phyloP scores from a whole-genome alignment of 1,140 invertebrate genomes.

The Teleogryllus occipitalis region DNA sequence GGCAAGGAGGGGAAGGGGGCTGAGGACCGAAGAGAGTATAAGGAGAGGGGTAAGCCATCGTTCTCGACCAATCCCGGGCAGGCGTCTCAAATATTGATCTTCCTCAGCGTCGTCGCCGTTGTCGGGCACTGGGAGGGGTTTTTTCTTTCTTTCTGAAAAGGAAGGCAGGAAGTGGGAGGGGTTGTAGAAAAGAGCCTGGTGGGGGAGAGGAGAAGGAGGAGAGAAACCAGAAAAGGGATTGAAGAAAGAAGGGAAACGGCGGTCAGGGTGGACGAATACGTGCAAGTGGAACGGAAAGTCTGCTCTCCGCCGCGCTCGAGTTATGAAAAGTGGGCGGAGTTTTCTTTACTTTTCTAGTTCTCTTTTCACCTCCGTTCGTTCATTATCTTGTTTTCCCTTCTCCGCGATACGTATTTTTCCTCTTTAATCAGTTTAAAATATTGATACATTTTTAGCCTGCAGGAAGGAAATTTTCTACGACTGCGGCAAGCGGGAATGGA shows the following conservation, averaged over 20 bases:
- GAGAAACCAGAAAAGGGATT: background rate
- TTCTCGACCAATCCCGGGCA: slow-evolving; percentile 2
- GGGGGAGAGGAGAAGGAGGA: background rate
- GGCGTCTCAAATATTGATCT: slow-evolving; percentile 4
- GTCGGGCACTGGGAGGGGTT: slow-evolving; percentile 2
- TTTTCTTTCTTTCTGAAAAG: slow-evolving; percentile 5
- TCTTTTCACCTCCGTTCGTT: background rate
- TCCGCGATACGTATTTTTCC: no score
- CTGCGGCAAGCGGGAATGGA: no score
- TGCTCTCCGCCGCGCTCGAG: background rate
- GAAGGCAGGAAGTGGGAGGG: slow-evolving; percentile 2
- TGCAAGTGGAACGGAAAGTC: background rate
- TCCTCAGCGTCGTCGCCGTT: slow-evolving; percentile 2
- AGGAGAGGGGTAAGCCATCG: slow-evolving; percentile 2
- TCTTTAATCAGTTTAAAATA: no score
- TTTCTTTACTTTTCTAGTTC: background rate
- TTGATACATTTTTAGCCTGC: no score
- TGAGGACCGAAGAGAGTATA: background rate
- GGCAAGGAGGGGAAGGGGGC: background rate
- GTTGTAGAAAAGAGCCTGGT: background rate
- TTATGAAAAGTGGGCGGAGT: background rate
- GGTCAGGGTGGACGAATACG: background rate
- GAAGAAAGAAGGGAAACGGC: background rate
- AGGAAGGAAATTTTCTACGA: no score
- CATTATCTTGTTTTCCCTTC: background rate